Conservation (phyloP, 1,140 invertebrate genomes). For the Eufriesea mexicana region DNA sequence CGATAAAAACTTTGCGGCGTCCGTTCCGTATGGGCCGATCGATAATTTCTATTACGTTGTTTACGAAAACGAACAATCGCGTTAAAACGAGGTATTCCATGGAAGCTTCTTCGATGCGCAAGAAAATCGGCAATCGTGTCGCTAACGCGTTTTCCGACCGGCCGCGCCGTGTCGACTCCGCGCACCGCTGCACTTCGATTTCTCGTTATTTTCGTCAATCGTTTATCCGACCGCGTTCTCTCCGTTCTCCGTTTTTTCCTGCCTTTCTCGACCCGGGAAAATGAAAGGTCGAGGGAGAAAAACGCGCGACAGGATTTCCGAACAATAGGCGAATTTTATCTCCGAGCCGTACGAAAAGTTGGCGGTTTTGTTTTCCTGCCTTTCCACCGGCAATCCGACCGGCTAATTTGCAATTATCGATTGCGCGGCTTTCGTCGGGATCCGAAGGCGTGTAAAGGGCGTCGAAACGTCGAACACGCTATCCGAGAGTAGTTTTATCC, state of each 20-base stretch:
- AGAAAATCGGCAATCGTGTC: neutral
- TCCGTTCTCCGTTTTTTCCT: neutral
- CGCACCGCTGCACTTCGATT: constrained; percentile 5
- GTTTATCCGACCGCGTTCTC: neutral
- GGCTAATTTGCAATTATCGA: constrained; percentile 32
- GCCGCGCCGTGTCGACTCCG: too few relatives aligned
- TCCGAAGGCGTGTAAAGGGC: neutral
- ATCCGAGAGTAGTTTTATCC: constrained; percentile 6
- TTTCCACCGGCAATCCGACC: neutral
- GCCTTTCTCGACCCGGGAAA: neutral
- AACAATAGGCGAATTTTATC: constrained; percentile 41
- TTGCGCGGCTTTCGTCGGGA: constrained; percentile 1
- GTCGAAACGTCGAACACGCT: constrained; percentile 10
- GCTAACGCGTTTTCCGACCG: too few relatives aligned
- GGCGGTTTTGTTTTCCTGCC: neutral
- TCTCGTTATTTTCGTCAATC: constrained; percentile 4
- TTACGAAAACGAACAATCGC: neutral
- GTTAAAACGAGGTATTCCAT: neutral
- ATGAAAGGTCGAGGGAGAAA: neutral
- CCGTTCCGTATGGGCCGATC: neutral
- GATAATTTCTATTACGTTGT: neutral
- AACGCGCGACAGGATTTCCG: constrained; percentile 1
- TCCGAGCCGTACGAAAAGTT: constrained; percentile 7
- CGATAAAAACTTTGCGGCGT: neutral
- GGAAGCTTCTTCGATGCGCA: neutral